Evolutionary conservation across 2,888 invertebrate genomes (phyloP).

Genomic region (Pseudococcus viburni): DNA sequence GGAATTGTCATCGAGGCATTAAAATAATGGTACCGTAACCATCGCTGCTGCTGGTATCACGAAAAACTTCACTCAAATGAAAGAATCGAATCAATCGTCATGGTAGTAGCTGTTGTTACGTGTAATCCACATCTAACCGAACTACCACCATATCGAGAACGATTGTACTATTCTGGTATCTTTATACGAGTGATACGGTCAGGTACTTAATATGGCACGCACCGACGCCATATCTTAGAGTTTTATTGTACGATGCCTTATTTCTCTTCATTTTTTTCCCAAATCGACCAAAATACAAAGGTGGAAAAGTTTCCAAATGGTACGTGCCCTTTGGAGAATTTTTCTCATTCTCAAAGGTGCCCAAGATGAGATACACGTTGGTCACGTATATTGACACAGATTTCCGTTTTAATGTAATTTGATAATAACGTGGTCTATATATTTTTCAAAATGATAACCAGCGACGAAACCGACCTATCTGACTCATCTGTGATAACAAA

Average conservation of each 20-base stretch:
- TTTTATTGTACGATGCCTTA: not conserved
- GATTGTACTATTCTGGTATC: not conserved
- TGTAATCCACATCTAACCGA: slow-evolving; percentile 49
- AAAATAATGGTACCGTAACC: slow-evolving; percentile 55
- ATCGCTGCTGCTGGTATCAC: not conserved
- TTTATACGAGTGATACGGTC: slow-evolving; percentile 37
- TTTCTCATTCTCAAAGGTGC: not conserved
- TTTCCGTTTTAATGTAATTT: slow-evolving; percentile 21
- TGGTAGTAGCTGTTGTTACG: slow-evolving; percentile 38
- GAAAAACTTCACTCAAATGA: slow-evolving; percentile 12
- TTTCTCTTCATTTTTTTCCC: not conserved
- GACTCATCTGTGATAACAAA: slow-evolving; percentile 21
- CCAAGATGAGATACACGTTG: not conserved
- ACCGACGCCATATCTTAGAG: slow-evolving; percentile 10
- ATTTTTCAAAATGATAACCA: not conserved
- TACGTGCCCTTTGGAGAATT: slow-evolving; percentile 39
- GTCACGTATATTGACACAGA: slow-evolving; percentile 41
- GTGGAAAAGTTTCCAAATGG: slow-evolving; percentile 19
- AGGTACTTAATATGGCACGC: slow-evolving; percentile 50
- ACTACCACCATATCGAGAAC: slow-evolving; percentile 45
- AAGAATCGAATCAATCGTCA: slow-evolving; percentile 55
- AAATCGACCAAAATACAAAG: not conserved
- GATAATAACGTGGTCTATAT: slow-evolving; percentile 25
- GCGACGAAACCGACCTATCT: not conserved
- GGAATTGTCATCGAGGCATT: slow-evolving; percentile 55